Conservation (phyloP, 2,888 invertebrate genomes). For the Petrolisthes manimaculis region DNA sequence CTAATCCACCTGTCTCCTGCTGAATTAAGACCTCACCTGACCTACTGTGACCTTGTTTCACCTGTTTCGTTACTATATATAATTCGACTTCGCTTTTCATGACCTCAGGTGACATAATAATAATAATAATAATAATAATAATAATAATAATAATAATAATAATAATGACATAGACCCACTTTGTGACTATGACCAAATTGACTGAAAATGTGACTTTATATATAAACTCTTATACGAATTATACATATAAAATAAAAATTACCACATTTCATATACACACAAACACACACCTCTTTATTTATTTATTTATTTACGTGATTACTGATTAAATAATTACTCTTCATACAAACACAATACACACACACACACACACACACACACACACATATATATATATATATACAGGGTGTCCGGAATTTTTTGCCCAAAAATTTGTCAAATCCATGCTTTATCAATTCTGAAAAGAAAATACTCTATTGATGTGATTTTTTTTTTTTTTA, state of each 20-base stretch:
- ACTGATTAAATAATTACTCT: background rate
- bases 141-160: background rate
- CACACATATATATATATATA: too few species aligned
- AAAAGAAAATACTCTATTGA: too few species aligned
- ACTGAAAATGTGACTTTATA: background rate
- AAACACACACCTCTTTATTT: too few species aligned
- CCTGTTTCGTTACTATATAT: background rate
- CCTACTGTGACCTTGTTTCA: background rate
- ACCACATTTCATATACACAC: background rate
- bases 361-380: too few species aligned
- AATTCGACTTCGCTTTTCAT: background rate
- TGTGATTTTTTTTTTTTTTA: too few species aligned
- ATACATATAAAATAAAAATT: background rate
- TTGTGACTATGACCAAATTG: background rate
- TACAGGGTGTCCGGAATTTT: too few species aligned
- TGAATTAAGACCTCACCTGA: background rate
- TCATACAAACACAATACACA: too few species aligned
- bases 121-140: background rate
- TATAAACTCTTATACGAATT: background rate
- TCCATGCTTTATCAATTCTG: too few species aligned
- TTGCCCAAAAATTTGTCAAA: too few species aligned
- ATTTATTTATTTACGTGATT: background rate
- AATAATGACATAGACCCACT: background rate
- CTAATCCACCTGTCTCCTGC: background rate
- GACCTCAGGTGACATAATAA: background rate